These are phyloP conservation scores for Ophraella communa DNA, from an alignment of 2,888 invertebrate species.

Conservation along the genomic window DNA sequence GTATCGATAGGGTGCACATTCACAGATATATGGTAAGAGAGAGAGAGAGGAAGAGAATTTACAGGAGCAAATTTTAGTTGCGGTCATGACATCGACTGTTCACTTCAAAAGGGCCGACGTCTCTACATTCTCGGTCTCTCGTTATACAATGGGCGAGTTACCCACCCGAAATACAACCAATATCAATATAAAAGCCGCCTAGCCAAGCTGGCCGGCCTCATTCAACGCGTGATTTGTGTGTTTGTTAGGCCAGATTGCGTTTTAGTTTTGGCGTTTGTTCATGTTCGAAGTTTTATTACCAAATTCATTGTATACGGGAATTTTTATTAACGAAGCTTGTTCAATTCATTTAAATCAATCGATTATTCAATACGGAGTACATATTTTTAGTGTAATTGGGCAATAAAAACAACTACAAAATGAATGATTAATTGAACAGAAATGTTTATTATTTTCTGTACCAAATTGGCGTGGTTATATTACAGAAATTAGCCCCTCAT, in stretches of 20 bases:
- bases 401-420: no score
- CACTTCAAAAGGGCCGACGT: slow-evolving; percentile 12
- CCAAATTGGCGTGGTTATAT: no score
- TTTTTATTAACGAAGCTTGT: neutral
- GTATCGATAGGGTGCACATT: neutral
- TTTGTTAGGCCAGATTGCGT: slow-evolving; percentile 54
- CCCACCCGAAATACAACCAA: slow-evolving; percentile 5
- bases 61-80: slow-evolving; percentile 2
- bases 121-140: slow-evolving; percentile 2
- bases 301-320: slow-evolving; percentile 4
- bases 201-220: slow-evolving; percentile 1
- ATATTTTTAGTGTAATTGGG: no score
- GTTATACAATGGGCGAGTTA: slow-evolving; percentile 6
- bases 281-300: slow-evolving; percentile 20
- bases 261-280: slow-evolving; percentile 50
- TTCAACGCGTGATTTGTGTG: slow-evolving; percentile 49
- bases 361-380: neutral
- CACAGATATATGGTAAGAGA: neutral
- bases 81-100: slow-evolving; percentile 11
- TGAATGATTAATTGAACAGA: slow-evolving; percentile 6
- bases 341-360: neutral
- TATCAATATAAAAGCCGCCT: slow-evolving; percentile 18
- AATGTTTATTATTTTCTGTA: neutral
- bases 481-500: no score
- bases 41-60: no score